Evolutionary conservation across 2,888 invertebrate genomes (phyloP), one percentile per base, ranked within the genome.

Genomic region (Ectropis crepuscularia): DNA sequence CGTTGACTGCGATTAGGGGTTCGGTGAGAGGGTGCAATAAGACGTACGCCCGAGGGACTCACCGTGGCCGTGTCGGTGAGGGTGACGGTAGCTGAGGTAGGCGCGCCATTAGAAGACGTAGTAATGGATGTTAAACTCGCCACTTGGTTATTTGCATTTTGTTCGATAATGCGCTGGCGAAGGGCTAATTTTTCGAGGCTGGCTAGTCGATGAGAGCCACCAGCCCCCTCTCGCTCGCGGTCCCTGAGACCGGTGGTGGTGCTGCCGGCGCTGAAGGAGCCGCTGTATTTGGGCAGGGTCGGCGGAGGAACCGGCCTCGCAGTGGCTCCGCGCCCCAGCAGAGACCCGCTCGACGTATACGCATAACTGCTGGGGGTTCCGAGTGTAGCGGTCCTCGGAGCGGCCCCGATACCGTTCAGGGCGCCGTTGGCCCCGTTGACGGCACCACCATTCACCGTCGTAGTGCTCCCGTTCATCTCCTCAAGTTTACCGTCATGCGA

Each of bases 131-230:
- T 69, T 43, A 79, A 71, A 63, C 72, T 74, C 41, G 85, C 72
- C 81, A 92, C 91, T 85, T 93, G 93, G 83, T 93, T 93, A 79
- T 94, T 93, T 9, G 92, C 77, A 81, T 75, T 92, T 71, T 95
- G 95, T 81, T 96, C 97, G 81, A 96, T 95, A 78, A 97, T 95
- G 82, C 97, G 95, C 87, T 97, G 97, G 66, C 97, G 94, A 74
- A 96, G 94, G 51, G 97, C 97, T 80, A 97, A 93, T 82, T 97
- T 94, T 88, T 97, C 97, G 70, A 97, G 94, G 83, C 97, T 97
- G 60, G 97, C 96, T 75, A 97, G 93, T 69, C 95, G 93, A 88
- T 97, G 97, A 60, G 96, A 96, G 77, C 96, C 95, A 74, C 96
- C 95, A 69, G 95, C 91, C 74, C 95, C 94, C 79, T 96, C 96